Evolutionary conservation across 2,113 vertebrate genomes (phyloP).

Genomic region (Leiothrix lutea): DNA sequence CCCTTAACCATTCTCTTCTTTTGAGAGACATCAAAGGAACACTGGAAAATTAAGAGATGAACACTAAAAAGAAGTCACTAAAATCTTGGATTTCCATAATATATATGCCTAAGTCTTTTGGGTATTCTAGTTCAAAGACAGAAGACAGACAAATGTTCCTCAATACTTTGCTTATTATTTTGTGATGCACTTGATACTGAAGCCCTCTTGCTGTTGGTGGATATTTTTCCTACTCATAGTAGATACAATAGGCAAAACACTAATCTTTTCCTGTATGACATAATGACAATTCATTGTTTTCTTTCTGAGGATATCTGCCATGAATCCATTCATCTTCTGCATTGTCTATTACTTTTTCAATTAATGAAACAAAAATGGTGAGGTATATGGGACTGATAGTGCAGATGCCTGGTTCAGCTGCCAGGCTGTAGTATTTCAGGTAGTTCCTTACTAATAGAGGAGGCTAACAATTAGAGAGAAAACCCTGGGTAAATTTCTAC

Average conservation of each 20-base stretch:
- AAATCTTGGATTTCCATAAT: background rate
- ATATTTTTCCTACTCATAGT: background rate
- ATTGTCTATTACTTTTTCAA: background rate
- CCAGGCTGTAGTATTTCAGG: background rate
- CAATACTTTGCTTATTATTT: background rate
- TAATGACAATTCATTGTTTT: background rate
- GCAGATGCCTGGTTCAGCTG: background rate
- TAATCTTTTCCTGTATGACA: background rate
- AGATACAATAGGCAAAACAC: background rate
- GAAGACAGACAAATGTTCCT: background rate
- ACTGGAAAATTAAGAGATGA: background rate
- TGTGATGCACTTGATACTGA: background rate
- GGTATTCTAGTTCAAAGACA: background rate
- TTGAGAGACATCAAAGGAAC: background rate
- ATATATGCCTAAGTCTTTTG: background rate
- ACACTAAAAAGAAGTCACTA: background rate
- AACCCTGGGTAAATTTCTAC: background rate
- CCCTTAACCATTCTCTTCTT: background rate
- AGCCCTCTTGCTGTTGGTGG: background rate
- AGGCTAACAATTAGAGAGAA: background rate
- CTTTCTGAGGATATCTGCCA: background rate
- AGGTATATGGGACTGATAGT: background rate
- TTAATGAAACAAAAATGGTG: background rate
- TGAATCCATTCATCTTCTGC: background rate
- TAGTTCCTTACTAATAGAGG: background rate